Evolutionary conservation across 2,888 invertebrate species (phyloP).

Genomic region (Junonia oenone): DNA sequence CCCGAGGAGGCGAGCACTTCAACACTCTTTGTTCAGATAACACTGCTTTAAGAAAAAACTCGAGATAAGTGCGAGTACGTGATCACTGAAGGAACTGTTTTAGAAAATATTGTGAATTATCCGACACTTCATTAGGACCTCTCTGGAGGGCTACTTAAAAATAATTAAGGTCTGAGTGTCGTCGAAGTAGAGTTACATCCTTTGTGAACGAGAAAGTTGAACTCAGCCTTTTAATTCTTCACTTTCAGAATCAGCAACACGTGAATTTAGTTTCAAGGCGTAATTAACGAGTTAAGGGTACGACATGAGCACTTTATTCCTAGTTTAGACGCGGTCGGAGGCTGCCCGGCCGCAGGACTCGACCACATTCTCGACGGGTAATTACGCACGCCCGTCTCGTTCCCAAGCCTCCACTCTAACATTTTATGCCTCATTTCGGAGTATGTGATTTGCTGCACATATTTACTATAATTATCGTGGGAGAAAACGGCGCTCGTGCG

Average conservation of each 20-base stretch:
- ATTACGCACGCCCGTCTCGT: conserved; percentile 70
- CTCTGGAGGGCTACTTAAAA: not conserved
- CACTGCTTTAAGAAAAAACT: conserved; percentile 43
- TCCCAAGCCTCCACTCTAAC: conserved; percentile 67
- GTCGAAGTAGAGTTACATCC: not conserved
- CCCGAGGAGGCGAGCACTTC: conserved; percentile 57
- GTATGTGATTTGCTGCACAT: conserved; percentile 71
- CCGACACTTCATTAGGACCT: conserved; percentile 11
- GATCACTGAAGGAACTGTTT: conserved; percentile 25
- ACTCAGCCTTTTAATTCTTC: conserved; percentile 7
- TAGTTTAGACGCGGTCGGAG: conserved; percentile 61
- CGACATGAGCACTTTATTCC: conserved; percentile 63
- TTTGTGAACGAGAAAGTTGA: conserved; percentile 1
- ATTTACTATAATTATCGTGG: conserved; percentile 70
- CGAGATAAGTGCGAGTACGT: conserved; percentile 28
- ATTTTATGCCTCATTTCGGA: conserved; percentile 73
- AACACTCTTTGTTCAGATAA: conserved; percentile 48
- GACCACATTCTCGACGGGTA: conserved; percentile 72
- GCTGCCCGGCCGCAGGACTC: conserved; percentile 60
- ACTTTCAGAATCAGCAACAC: conserved; percentile 43
- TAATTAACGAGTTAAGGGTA: conserved; percentile 68
- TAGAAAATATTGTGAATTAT: conserved; percentile 13
- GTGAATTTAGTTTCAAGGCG: conserved; percentile 58
- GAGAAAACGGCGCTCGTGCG: conserved; percentile 53
- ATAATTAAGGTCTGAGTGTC: not conserved